Evolutionary conservation across 2,797 vertebrate genomes (phyloP).

Genomic region (Dendrocincla fuliginosa): DNA sequence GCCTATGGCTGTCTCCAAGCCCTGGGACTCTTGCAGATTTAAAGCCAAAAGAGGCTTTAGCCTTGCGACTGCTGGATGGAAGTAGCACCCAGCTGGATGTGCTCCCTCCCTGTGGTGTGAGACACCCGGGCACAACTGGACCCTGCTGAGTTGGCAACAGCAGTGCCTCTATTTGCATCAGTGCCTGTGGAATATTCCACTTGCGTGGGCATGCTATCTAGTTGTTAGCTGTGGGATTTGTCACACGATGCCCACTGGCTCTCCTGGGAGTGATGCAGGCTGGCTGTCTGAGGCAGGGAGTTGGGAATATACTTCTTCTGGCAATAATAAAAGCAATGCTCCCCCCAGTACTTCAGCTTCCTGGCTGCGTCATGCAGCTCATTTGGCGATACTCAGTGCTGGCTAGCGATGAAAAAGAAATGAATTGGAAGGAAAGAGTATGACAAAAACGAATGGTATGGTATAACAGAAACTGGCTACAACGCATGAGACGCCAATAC

Average conservation of each 20-base stretch:
- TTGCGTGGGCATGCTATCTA: accelerated
- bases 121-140: accelerated
- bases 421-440: conserved; percentile 28
- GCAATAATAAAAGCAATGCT: background rate
- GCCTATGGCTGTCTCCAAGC: background rate
- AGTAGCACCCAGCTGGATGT: background rate
- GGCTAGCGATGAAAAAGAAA: conserved; percentile 46
- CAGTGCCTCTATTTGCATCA: background rate
- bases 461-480: conserved; percentile 26
- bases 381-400: background rate
- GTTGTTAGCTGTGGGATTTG: background rate
- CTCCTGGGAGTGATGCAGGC: background rate
- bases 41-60: background rate
- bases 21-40: accelerated
- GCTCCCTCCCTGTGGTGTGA: background rate
- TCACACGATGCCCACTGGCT: background rate
- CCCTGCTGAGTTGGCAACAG: background rate
- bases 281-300: accelerated
- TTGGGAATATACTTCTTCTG: background rate
- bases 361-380: background rate
- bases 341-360: background rate
- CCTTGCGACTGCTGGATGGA: background rate
- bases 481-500: background rate
- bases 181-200: background rate
- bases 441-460: conserved; percentile 53